Evolutionary conservation across 2,113 vertebrate species (phyloP).

Genomic region (Taxidea taxus): DNA sequence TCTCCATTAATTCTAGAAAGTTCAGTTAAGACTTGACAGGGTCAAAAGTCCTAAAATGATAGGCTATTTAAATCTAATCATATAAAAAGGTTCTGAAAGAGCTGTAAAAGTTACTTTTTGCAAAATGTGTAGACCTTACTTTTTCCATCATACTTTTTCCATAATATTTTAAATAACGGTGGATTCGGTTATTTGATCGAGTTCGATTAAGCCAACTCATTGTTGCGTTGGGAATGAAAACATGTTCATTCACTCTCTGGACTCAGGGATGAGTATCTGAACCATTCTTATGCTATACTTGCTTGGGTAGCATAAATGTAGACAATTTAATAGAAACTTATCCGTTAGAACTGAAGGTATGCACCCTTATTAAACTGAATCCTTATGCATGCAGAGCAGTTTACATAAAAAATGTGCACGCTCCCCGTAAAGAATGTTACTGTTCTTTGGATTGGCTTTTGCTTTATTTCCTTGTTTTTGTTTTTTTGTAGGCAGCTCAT

Average conservation of each 20-base stretch:
- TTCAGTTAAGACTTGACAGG: neutral
- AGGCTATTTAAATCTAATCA: neutral
- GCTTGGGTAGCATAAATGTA: neutral
- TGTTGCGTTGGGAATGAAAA: neutral
- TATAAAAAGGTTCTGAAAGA: neutral
- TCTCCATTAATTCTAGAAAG: neutral
- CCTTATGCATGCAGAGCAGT: neutral
- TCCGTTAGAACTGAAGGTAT: accelerated
- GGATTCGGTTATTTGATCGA: neutral
- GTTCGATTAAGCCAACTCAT: neutral
- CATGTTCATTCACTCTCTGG: neutral
- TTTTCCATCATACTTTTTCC: neutral
- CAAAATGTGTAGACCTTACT: neutral
- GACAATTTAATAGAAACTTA: neutral
- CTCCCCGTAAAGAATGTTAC: neutral
- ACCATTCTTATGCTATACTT: accelerated
- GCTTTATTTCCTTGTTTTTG: neutral
- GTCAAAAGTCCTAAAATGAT: neutral
- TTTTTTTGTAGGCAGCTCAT: neutral
- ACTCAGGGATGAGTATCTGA: neutral
- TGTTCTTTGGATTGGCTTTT: neutral
- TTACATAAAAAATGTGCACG: neutral
- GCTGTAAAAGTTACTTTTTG: neutral
- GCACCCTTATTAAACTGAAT: neutral
- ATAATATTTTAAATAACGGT: accelerated